These are phyloP conservation scores for Hypothenemus hampei DNA, from an alignment of 1,140 invertebrate genomes.

Conservation along the genomic window DNA sequence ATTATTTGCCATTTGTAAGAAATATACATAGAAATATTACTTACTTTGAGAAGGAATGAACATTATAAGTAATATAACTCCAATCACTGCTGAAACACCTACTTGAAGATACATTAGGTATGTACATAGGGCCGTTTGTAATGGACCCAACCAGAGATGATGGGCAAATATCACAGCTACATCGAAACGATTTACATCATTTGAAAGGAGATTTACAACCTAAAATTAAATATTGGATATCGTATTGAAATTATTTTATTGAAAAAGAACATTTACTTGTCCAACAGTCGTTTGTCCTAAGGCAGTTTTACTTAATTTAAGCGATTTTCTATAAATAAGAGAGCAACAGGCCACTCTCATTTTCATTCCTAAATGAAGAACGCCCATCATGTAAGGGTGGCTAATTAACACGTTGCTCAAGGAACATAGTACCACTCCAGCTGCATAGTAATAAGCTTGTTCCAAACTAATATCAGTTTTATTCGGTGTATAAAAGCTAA, in stretches of 20 bases:
- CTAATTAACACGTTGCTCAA: slow-evolving; percentile 35
- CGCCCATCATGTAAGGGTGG: slow-evolving; percentile 69
- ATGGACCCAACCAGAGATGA: slow-evolving; percentile 76
- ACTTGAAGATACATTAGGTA: slow-evolving; percentile 77
- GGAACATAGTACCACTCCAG: slow-evolving; percentile 54
- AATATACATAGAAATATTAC: slow-evolving; percentile 19
- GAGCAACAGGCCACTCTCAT: slow-evolving; percentile 67
- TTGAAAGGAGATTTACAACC: slow-evolving; percentile 82
- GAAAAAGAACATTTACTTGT: slow-evolving; percentile 59
- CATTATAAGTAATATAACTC: slow-evolving; percentile 70
- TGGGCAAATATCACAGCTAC: slow-evolving; percentile 65
- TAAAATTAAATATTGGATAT: slow-evolving; percentile 52
- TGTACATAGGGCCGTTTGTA: slow-evolving; percentile 72
- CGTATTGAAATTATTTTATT: too few relatives aligned
- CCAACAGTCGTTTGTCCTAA: slow-evolving; percentile 72
- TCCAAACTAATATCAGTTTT: slow-evolving; percentile 44
- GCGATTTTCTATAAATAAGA: slow-evolving; percentile 71
- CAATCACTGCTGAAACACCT: slow-evolving; percentile 69
- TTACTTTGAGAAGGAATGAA: slow-evolving; percentile 83
- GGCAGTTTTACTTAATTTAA: slow-evolving; percentile 68
- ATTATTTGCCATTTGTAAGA: too few relatives aligned
- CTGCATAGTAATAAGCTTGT: slow-evolving; percentile 56
- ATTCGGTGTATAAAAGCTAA: slow-evolving; percentile 37
- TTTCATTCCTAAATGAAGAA: slow-evolving; percentile 67
- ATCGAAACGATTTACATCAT: slow-evolving; percentile 74